Conservation (phyloP, 1,140 invertebrate species). For the Drosophila pachea region DNA sequence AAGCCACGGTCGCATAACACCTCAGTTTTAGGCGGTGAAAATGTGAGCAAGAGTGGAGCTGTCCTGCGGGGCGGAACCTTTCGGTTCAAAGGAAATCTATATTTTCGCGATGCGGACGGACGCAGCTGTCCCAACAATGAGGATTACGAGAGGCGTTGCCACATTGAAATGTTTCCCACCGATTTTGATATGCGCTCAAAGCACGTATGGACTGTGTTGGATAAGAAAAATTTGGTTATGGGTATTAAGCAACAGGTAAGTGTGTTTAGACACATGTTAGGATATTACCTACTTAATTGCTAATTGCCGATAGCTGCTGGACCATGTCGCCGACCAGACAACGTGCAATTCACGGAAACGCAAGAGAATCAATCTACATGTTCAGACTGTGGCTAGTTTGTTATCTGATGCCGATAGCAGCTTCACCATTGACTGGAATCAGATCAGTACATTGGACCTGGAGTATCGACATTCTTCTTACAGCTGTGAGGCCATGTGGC, state of each 20-base stretch:
- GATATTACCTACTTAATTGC: not conserved
- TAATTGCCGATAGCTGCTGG: slow-evolving; percentile 37
- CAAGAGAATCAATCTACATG: slow-evolving; percentile 39
- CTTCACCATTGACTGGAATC: slow-evolving; percentile 72
- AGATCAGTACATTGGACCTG: slow-evolving; percentile 79
- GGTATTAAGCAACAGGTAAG: slow-evolving; percentile 73
- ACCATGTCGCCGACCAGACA: slow-evolving; percentile 19
- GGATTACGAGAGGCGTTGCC: slow-evolving; percentile 64
- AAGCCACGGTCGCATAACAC: slow-evolving; percentile 15
- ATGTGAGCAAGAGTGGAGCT: slow-evolving; percentile 37
- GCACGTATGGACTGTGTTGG: slow-evolving; percentile 62
- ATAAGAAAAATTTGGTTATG: slow-evolving; percentile 66
- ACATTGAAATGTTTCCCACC: slow-evolving; percentile 71
- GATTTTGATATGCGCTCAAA: slow-evolving; percentile 64
- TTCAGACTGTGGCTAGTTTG: slow-evolving; percentile 38
- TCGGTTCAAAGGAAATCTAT: slow-evolving; percentile 69
- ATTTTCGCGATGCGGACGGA: slow-evolving; percentile 66
- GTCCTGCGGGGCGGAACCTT: slow-evolving; percentile 64
- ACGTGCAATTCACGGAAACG: slow-evolving; percentile 21
- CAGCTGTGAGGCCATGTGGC: slow-evolving; percentile 84
- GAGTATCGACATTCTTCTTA: slow-evolving; percentile 79
- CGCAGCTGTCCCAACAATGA: slow-evolving; percentile 70
- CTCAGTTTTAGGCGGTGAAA: not conserved
- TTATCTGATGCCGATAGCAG: slow-evolving; percentile 43
- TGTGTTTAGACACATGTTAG: not conserved